Percentiles rank a stretch among this genome's conserved stretches.
Evolutionary conservation across 1,140 invertebrate species (phyloP).

Genomic region (Drosophila obscura): DNA sequence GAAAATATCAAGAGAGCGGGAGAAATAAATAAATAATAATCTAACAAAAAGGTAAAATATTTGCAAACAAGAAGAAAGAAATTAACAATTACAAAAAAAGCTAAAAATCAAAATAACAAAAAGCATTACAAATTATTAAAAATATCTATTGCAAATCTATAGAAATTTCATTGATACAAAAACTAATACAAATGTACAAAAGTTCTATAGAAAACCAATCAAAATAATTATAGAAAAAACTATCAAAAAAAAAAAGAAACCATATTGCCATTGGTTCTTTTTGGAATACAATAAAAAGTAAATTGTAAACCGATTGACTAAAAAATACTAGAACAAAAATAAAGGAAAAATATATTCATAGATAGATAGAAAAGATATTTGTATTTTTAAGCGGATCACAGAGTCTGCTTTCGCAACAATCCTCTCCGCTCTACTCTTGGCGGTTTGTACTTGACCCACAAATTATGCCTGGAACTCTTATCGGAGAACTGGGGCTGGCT

Average conservation of each 20-base stretch:
- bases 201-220: conserved; percentile 2
- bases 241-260: not conserved
- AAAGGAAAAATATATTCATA: not conserved
- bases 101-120: conserved; percentile 4
- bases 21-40: conserved; percentile 41
- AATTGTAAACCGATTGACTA: conserved; percentile 49
- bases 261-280: too few species aligned
- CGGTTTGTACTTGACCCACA: conserved; percentile 71
- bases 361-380: conserved; percentile 1
- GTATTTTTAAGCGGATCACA: conserved; percentile 13
- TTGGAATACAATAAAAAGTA: conserved; percentile 3
- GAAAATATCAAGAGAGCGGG: conserved; percentile 17
- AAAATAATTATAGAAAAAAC: not conserved
- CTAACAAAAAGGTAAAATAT: conserved; percentile 55
- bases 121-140: not conserved
- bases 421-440: conserved; percentile 3
- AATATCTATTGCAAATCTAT: conserved; percentile 5
- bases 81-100: conserved; percentile 23
- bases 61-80: conserved; percentile 38
- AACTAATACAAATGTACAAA: not conserved
- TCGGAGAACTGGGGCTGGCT: not conserved
- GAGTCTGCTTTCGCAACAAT: conserved; percentile 19
- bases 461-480: conserved; percentile 51
- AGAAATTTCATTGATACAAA: conserved; percentile 9
- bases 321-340: conserved; percentile 33